These are phyloP conservation scores for Hipparchia sbordonii DNA, from an alignment of 2,888 invertebrate genomes.

Conservation along the genomic window DNA sequence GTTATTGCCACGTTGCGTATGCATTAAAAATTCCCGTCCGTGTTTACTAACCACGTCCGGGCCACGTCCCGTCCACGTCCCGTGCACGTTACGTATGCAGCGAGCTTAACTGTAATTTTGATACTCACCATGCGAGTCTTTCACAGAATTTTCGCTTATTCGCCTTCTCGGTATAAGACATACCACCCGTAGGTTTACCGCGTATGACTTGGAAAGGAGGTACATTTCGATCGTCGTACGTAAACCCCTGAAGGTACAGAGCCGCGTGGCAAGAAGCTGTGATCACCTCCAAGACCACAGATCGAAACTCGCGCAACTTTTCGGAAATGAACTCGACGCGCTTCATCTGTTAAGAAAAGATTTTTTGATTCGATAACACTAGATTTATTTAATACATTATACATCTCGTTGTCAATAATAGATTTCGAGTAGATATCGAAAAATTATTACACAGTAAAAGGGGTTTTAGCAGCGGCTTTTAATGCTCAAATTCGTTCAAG, in stretches of 20 bases:
- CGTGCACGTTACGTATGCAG: too few relatives aligned
- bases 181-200: conserved; percentile 86
- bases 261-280: conserved; percentile 89
- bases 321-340: conserved; percentile 64
- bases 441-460: background rate
- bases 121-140: conserved; percentile 87
- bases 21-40: too few relatives aligned
- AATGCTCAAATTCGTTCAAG: too few relatives aligned
- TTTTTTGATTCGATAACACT: background rate
- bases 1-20: too few relatives aligned
- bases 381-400: too few relatives aligned
- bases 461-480: too few relatives aligned
- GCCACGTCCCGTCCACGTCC: too few relatives aligned
- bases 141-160: conserved; percentile 91
- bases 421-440: too few relatives aligned
- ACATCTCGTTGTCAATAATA: too few relatives aligned
- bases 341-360: conserved; percentile 66
- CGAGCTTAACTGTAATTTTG: background rate
- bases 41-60: too few relatives aligned
- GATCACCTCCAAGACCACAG: conserved; percentile 69
- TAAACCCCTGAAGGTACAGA: conserved; percentile 89
- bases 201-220: conserved; percentile 75
- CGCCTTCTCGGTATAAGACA: conserved; percentile 94
- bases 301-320: conserved; percentile 63
- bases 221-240: conserved; percentile 87